Base-by-base conservation (phyloP, 2,888 invertebrate genomes). In the Cataglyphis albicans region DNA sequence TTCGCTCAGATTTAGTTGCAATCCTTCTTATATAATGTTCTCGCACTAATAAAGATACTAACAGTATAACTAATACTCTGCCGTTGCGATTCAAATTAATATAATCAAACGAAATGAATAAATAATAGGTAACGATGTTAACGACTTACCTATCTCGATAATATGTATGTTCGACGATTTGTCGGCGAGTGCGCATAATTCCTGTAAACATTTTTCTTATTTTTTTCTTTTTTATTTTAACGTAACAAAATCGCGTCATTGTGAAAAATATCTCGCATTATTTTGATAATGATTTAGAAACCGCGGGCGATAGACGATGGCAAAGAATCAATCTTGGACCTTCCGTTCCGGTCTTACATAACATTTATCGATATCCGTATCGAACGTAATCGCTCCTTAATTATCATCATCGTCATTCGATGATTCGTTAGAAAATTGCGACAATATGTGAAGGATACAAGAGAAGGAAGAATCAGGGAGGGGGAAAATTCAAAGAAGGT, bases 61-160 rank as follows among this genome's bases (percentile, higher is more conserved):
- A n/a, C 55, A 5, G 18, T 18, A 18, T 52, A 7, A 15, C 12
- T 25, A 52, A 32, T 21, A 6, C 57, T 57, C 4, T 12, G 2
- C 1, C 25, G n/a, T 18, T 7, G 4, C 21, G 5, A 55, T 70
- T 55, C 4, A 55, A 55, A 55, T 59, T 12, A 25, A 3, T 10
- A 18, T 3, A 18, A 32, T 15, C 25, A 21, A 64, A 52, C 9
- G 48, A n/a, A 55, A 6, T 10, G 0, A 10, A 21, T 18, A 55
- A 38, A 64, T 25, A 38, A 61, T 5, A 21, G 32, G 0, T 9
- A 76, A 65, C 12, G 29, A 72, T 38, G 35, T 41, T 59, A 32
- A 6, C 32, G 7, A 70, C 85, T 95, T 95, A 98, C 98, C 98
- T 92, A 98, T 95, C 94, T 97, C 95, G 72, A 98, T 92, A 84